Evolutionary conservation across 2,113 vertebrate species (phyloP).

Genomic region (Damaliscus lunatus): DNA sequence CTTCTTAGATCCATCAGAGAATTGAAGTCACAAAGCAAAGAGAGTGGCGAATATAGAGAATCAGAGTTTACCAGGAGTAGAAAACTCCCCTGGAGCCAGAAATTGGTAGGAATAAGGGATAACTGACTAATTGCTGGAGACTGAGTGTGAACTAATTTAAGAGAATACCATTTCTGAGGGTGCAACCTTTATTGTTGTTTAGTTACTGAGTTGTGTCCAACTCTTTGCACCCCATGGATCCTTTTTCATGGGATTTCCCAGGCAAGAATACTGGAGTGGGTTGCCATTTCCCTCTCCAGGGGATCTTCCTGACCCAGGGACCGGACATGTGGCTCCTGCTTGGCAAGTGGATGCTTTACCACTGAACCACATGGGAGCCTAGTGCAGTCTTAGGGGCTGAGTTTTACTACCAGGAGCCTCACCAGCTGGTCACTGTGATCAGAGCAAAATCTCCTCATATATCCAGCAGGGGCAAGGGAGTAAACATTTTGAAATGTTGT

Average conservation of each 20-base stretch:
- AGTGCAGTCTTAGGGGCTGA: not conserved
- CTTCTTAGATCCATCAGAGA: not conserved
- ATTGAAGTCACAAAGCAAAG: not conserved
- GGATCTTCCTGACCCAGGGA: not conserved
- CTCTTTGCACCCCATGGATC: not conserved
- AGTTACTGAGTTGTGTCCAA: not conserved
- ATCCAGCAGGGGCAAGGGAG: not conserved
- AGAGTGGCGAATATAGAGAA: not conserved
- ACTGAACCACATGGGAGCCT: not conserved
- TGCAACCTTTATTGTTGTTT: not conserved
- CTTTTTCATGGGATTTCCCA: not conserved
- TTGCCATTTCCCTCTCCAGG: not conserved
- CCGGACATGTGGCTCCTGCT: not conserved
- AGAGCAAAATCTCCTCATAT: not conserved
- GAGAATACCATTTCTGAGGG: not conserved
- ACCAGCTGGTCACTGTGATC: not conserved
- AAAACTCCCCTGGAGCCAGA: not conserved
- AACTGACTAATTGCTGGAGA: not conserved
- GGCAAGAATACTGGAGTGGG: not conserved
- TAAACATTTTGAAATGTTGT: not conserved
- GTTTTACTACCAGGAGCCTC: not conserved
- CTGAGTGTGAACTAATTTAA: not conserved
- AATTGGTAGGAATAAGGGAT: not conserved
- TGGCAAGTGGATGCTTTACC: not conserved
- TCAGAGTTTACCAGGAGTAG: not conserved